These are phyloP conservation scores for Papilio glaucus DNA, from an alignment of 1,140 invertebrate species.

Conservation along the genomic window DNA sequence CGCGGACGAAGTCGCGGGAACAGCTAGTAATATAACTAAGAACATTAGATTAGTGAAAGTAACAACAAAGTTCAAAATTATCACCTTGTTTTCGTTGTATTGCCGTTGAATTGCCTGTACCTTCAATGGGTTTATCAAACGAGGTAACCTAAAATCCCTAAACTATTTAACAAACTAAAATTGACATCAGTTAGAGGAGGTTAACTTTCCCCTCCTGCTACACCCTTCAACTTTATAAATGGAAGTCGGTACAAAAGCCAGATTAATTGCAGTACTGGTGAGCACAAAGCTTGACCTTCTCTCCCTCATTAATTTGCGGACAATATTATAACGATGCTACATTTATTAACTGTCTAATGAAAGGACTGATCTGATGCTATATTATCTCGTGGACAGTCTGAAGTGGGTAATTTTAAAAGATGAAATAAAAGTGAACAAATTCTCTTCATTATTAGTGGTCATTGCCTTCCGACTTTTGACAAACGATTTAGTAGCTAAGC, in stretches of 20 bases:
- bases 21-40: too few species aligned
- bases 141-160: background rate
- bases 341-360: constrained; percentile 6
- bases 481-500: too few species aligned
- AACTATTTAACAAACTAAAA: background rate
- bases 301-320: background rate
- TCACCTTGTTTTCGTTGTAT: too few species aligned
- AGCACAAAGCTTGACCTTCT: background rate
- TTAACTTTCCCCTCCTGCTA: background rate
- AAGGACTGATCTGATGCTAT: background rate
- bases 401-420: background rate
- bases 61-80: too few species aligned
- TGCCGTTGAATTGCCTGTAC: too few species aligned
- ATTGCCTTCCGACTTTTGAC: too few species aligned
- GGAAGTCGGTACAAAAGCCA: background rate
- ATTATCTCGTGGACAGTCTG: background rate
- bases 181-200: background rate
- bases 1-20: too few species aligned
- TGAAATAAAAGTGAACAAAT: too few species aligned
- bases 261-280: background rate
- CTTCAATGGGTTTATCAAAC: too few species aligned
- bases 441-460: too few species aligned
- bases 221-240: background rate
- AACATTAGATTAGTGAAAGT: too few species aligned
- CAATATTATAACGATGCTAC: background rate